Evolutionary conservation across 2,888 invertebrate species (phyloP).

Genomic region (Anthophora plumipes): DNA sequence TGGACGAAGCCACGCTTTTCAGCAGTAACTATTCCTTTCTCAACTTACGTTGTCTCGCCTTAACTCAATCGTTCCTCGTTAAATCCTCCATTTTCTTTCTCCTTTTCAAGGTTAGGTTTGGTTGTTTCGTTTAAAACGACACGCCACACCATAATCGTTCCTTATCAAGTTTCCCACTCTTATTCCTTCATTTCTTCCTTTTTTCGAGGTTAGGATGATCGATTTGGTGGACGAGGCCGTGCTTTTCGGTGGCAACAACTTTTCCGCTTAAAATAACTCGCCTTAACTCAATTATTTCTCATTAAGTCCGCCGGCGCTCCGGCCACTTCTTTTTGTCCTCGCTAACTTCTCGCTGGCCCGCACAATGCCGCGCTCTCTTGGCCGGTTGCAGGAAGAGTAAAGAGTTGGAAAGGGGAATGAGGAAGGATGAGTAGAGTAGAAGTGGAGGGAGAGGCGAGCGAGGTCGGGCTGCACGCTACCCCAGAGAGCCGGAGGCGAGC

Average conservation of each 20-base stretch:
- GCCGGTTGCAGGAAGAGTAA: neutral
- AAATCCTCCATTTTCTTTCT: too few relatives aligned
- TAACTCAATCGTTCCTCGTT: too few relatives aligned
- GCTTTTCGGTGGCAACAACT: conserved; percentile 69
- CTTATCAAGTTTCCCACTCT: too few relatives aligned
- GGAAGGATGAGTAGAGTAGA: too few relatives aligned
- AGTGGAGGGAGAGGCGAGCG: too few relatives aligned
- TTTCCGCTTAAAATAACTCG: conserved; percentile 74
- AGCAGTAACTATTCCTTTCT: too few relatives aligned
- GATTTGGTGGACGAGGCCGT: conserved; percentile 17
- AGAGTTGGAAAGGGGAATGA: neutral
- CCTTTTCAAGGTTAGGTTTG: too few relatives aligned
- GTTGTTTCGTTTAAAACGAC: too few relatives aligned
- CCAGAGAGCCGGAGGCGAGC: neutral
- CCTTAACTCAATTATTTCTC: conserved; percentile 73
- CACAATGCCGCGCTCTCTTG: conserved; percentile 3
- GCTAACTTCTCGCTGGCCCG: conserved; percentile 46
- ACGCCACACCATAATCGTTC: too few relatives aligned
- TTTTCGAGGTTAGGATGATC: neutral
- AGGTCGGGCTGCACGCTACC: neutral
- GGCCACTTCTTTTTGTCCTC: conserved; percentile 62
- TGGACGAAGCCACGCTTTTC: too few relatives aligned
- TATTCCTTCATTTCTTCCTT: neutral
- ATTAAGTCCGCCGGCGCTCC: conserved; percentile 64
- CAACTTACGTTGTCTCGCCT: too few relatives aligned